A percentile compares a stretch with the other conserved stretches of the same genome.
These are phyloP conservation scores for silkworm (Bombyx mori) DNA, from an alignment of 1,140 invertebrate genomes.

Conservation along the genomic window DNA sequence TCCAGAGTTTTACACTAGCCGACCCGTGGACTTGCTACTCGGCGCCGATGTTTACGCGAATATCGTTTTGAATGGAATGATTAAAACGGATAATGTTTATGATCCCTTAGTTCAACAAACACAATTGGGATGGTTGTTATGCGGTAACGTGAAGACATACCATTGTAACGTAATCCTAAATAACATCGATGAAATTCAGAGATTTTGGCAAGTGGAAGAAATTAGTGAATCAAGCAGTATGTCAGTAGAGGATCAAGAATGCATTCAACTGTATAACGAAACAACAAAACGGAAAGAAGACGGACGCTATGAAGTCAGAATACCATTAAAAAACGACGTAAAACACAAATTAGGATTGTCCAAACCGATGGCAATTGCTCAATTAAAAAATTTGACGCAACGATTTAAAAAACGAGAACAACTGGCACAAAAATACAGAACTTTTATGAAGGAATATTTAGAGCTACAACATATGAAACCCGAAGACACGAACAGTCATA, in stretches of 20 bases:
- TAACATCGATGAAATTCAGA: constrained; percentile 14
- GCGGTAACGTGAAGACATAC: constrained; percentile 17
- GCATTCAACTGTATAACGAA: constrained; percentile 12
- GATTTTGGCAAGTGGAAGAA: constrained; percentile 23
- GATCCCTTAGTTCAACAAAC: constrained; percentile 21
- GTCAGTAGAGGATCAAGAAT: constrained; percentile 16
- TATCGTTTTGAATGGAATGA: constrained; percentile 21
- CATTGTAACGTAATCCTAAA: constrained; percentile 14
- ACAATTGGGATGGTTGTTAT: constrained; percentile 23
- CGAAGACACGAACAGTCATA: not conserved
- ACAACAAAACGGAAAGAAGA: constrained; percentile 12
- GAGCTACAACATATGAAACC: constrained; percentile 6
- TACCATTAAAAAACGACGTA: constrained; percentile 11
- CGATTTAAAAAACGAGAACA: constrained; percentile 11
- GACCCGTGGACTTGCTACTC: constrained; percentile 17
- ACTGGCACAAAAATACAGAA: constrained; percentile 13
- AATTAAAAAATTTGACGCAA: constrained; percentile 18
- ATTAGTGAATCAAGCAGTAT: constrained; percentile 10
- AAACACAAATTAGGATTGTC: constrained; percentile 13
- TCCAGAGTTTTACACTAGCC: constrained; percentile 20
- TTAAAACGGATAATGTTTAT: constrained; percentile 8
- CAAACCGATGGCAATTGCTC: constrained; percentile 16
- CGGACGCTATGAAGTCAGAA: constrained; percentile 14
- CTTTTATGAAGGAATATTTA: constrained; percentile 6
- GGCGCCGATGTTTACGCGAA: constrained; percentile 20